Percentiles rank a stretch among this genome's conserved stretches.
These are phyloP conservation scores for Galago senegalensis DNA, from an alignment of 2,797 vertebrate species.

Conservation along the genomic window DNA sequence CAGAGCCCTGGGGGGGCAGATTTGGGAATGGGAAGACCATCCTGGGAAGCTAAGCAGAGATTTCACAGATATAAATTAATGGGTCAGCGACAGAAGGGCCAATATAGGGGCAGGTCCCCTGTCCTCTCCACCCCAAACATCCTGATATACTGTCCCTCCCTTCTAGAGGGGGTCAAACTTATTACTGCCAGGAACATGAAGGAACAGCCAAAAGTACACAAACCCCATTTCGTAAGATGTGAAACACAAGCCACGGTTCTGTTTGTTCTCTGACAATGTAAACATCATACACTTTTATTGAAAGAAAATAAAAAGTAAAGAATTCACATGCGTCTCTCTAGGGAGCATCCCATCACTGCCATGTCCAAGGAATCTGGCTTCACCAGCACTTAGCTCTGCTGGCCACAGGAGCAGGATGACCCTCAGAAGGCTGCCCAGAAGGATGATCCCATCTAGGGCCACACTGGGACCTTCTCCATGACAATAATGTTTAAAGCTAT, in stretches of 20 bases:
- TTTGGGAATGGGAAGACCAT: background rate
- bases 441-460: rapidly evolving
- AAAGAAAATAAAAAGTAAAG: conserved; percentile 35
- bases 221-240: background rate
- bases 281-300: conserved; percentile 53
- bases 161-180: background rate
- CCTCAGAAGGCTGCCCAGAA: background rate
- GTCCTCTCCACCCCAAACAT: background rate
- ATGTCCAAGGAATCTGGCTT: background rate
- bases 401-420: background rate
- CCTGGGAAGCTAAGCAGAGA: background rate
- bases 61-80: background rate
- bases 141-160: background rate
- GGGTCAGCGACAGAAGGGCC: background rate
- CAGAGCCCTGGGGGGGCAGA: background rate
- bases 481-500: background rate
- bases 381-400: rapidly evolving
- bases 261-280: conserved; percentile 54
- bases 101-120: rapidly evolving
- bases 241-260: conserved; percentile 4
- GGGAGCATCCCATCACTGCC: background rate
- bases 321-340: background rate
- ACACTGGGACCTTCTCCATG: background rate
- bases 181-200: background rate
- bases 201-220: background rate